Conservation (phyloP, 2,113 vertebrate species). For the Notechis scutatus region DNA sequence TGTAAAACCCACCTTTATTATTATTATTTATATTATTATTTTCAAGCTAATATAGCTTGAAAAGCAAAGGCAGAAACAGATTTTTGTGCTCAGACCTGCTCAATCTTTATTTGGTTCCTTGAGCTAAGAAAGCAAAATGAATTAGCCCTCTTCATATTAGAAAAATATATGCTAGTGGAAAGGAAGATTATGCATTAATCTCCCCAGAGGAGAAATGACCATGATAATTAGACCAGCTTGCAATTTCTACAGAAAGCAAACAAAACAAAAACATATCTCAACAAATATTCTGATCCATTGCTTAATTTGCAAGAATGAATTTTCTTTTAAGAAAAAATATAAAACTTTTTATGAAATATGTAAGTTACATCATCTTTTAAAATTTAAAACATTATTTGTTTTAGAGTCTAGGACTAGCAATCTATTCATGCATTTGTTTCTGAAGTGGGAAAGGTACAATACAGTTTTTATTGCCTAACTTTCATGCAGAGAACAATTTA, state of each 20-base stretch:
- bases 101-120: slow-evolving; percentile 7
- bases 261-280: not conserved
- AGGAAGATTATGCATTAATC: rapidly evolving
- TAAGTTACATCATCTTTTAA: not conserved
- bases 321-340: not conserved
- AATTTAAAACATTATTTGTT: not conserved
- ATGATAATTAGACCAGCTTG: not conserved
- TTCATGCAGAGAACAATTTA: not conserved
- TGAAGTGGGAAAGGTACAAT: not conserved
- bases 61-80: slow-evolving; percentile 36
- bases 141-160: not conserved
- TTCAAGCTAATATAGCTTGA: not conserved
- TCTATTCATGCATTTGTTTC: not conserved
- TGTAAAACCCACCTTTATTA: not conserved
- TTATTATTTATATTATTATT: no score
- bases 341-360: not conserved
- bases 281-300: not conserved
- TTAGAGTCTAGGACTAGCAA: not conserved
- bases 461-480: not conserved
- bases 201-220: not conserved
- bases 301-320: not conserved
- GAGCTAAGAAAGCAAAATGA: slow-evolving; percentile 37
- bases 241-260: slow-evolving; percentile 19
- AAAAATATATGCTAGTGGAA: not conserved
- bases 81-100: slow-evolving; percentile 34